Conservation (phyloP, 2,888 invertebrate species). For the Brassicogethes aeneus region DNA sequence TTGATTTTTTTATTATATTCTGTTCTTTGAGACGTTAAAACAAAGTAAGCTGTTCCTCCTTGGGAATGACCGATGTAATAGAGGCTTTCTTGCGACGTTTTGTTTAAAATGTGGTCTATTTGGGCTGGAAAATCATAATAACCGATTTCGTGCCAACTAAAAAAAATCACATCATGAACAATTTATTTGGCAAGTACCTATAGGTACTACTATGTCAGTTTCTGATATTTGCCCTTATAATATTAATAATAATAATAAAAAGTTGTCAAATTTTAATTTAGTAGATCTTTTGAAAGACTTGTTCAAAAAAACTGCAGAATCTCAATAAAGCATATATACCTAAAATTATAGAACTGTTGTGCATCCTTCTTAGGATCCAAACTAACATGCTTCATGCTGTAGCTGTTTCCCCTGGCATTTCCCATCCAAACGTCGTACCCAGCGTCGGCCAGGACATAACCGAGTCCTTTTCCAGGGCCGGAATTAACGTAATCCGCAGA, state of each 20-base stretch:
- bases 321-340: too few species aligned
- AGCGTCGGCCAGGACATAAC: background rate
- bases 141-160: background rate
- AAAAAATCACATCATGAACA: too few species aligned
- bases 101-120: conserved; percentile 3
- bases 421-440: background rate
- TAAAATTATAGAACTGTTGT: conserved; percentile 1
- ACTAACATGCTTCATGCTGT: background rate
- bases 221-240: too few species aligned
- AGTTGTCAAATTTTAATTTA: too few species aligned
- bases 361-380: background rate
- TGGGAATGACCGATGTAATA: conserved; percentile 2
- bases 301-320: too few species aligned
- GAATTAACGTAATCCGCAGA: background rate
- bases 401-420: background rate
- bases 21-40: background rate
- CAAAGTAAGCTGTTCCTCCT: background rate
- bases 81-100: background rate
- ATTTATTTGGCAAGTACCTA: too few species aligned
- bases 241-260: too few species aligned
- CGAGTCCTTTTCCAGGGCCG: background rate
- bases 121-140: background rate
- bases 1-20: background rate
- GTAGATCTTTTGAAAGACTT: too few species aligned
- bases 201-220: too few species aligned